Conservation (phyloP, 2,797 vertebrate species). For the Labroides dimidiatus region DNA sequence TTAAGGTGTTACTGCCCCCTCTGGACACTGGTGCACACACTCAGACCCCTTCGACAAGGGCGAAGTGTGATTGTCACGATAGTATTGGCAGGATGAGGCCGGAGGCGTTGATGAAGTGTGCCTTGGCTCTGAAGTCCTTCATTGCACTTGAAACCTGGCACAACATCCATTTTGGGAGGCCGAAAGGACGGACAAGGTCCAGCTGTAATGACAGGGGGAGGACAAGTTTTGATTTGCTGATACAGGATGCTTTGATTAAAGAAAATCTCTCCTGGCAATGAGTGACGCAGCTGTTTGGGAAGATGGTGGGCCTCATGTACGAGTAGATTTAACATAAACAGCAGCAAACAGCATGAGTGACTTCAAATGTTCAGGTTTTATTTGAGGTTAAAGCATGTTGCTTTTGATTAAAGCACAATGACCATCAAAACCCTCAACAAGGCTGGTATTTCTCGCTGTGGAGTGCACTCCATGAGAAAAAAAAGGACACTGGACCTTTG, state of each 20-base stretch:
- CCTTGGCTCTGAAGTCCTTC: conserved; percentile 18
- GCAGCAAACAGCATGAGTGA: not conserved
- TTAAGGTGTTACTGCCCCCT: too few species aligned
- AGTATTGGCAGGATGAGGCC: conserved; percentile 22
- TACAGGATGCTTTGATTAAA: too few species aligned
- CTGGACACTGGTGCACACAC: too few species aligned
- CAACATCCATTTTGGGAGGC: conserved; percentile 14
- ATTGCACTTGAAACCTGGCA: conserved; percentile 35
- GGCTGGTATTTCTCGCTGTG: not conserved
- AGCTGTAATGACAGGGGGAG: not conserved
- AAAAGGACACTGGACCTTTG: conserved; percentile 9
- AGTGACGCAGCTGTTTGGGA: too few species aligned
- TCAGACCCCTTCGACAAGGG: conserved; percentile 5
- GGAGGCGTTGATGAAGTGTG: conserved; percentile 18
- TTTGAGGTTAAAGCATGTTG: not conserved
- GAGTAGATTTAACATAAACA: too few species aligned
- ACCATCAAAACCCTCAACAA: conserved; percentile 7
- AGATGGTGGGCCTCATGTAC: too few species aligned
- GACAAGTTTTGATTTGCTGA: not conserved
- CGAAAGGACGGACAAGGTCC: conserved; percentile 9
- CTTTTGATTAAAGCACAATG: not conserved
- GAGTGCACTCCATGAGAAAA: not conserved
- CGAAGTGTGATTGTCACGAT: conserved; percentile 5
- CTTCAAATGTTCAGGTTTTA: not conserved
- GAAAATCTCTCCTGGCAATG: too few species aligned